These are phyloP conservation scores for Andricus grossulariae DNA, from an alignment of 1,140 invertebrate species.

Conservation along the genomic window DNA sequence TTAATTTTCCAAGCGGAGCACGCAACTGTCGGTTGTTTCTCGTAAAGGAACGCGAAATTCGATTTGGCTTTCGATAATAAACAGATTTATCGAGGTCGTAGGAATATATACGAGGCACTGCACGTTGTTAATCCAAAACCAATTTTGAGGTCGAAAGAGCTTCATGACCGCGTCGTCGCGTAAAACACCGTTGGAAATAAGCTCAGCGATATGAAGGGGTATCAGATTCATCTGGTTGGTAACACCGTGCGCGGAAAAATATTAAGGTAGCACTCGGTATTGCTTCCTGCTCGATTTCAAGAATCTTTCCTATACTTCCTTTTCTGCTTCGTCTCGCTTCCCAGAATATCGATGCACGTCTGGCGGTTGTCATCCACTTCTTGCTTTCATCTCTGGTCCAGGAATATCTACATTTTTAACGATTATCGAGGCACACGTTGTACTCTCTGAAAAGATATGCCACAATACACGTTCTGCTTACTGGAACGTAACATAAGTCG, in stretches of 20 bases:
- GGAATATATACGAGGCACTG: conserved; percentile 42
- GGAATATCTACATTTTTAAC: conserved; percentile 29
- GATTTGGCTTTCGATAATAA: conserved; percentile 49
- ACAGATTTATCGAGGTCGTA: conserved; percentile 45
- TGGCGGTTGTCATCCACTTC: conserved; percentile 29
- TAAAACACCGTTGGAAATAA: conserved; percentile 55
- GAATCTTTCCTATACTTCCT: conserved; percentile 18
- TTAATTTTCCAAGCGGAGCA: conserved; percentile 1
- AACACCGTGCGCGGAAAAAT: conserved; percentile 34
- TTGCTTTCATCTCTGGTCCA: conserved; percentile 17
- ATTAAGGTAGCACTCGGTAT: conserved; percentile 42
- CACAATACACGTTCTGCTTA: not conserved
- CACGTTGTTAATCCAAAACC: conserved; percentile 55
- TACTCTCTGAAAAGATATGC: not conserved
- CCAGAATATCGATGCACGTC: conserved; percentile 34
- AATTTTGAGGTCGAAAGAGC: conserved; percentile 56
- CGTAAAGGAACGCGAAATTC: conserved; percentile 45
- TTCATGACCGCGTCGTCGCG: conserved; percentile 38
- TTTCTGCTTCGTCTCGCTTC: not conserved
- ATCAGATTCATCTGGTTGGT: conserved; percentile 41
- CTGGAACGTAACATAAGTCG: not conserved
- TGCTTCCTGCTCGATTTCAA: conserved; percentile 38
- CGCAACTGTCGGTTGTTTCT: conserved; percentile 41
- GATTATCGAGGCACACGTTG: not conserved
- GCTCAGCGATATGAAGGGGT: conserved; percentile 42